These are phyloP conservation scores for Caenorhabditis sp. DNA, from an alignment of 2,888 invertebrate species.

Conservation along the genomic window DNA sequence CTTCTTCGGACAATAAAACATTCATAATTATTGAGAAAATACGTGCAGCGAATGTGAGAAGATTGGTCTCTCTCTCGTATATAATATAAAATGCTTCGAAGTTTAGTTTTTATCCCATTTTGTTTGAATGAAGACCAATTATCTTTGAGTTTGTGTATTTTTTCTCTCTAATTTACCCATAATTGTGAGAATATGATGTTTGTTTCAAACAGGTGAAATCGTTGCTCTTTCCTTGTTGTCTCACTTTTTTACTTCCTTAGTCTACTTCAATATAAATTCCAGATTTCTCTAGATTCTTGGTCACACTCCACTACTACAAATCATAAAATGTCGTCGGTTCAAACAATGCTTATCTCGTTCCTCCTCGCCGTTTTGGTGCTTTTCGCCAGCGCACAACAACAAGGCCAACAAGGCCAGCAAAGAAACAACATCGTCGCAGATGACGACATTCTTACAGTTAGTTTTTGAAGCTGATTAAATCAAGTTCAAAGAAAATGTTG, in stretches of 20 bases:
- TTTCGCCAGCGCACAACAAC: conserved; percentile 12
- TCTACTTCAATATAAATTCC: background rate
- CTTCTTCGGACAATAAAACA: no score
- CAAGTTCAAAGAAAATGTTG: background rate
- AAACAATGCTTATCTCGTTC: conserved; percentile 23
- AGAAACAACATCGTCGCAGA: conserved; percentile 12
- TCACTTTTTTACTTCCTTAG: background rate
- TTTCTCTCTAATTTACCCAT: no score
- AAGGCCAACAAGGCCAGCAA: conserved; percentile 11
- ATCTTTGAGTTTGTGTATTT: no score
- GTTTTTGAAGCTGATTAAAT: background rate
- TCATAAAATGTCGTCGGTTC: conserved; percentile 27
- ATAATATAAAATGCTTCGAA: no score
- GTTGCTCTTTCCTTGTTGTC: no score
- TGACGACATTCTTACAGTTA: conserved; percentile 13
- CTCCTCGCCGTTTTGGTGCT: conserved; percentile 23
- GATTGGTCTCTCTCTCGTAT: no score
- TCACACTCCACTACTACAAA: conserved; percentile 10
- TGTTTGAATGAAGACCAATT: no score
- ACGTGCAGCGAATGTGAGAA: no score
- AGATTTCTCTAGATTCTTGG: conserved; percentile 2
- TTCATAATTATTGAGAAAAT: no score
- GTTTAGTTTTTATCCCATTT: no score
- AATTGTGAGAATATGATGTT: no score
- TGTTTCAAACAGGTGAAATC: no score